A percentile compares a stretch with the other conserved stretches of the same genome.
These are phyloP conservation scores for Lepilemur ruficaudatus DNA, from an alignment of 2,797 vertebrate genomes.

Conservation along the genomic window DNA sequence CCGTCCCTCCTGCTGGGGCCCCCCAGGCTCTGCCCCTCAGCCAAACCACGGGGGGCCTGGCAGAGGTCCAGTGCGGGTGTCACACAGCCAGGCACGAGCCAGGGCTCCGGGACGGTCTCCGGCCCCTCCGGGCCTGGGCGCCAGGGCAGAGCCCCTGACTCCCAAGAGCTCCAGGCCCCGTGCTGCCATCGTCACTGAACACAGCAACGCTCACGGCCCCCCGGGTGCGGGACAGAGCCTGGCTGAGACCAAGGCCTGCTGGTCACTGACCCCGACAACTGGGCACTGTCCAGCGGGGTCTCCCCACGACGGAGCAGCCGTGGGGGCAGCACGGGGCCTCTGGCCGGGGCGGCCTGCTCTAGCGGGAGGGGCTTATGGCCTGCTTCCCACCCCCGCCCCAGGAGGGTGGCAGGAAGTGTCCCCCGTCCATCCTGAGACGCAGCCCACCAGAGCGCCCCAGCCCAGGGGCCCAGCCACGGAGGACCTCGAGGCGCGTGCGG, in stretches of 20 bases:
- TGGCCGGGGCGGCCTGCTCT: neutral
- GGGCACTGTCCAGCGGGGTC: accelerated
- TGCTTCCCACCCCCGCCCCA: neutral
- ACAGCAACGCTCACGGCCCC: neutral
- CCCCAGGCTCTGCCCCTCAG: neutral
- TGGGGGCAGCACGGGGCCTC: accelerated
- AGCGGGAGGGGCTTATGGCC: neutral
- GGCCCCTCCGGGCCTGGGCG: neutral
- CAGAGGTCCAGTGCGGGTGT: neutral
- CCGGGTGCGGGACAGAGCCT: neutral
- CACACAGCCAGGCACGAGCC: accelerated
- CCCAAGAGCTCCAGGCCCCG: neutral
- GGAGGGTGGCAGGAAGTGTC: conserved; percentile 76
- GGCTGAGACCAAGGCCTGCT: neutral
- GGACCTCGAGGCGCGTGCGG: conserved; percentile 89
- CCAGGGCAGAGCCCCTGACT: neutral
- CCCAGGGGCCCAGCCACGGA: conserved; percentile 80
- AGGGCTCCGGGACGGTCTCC: neutral
- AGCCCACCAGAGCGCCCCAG: conserved; percentile 79
- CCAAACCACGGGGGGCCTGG: neutral
- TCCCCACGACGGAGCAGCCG: neutral
- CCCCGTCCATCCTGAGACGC: conserved; percentile 92
- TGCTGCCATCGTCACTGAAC: neutral
- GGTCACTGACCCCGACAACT: neutral
- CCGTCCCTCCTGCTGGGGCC: neutral